Conservation (phyloP, 2,888 invertebrate genomes). For the Lycocerus yunnanus region DNA sequence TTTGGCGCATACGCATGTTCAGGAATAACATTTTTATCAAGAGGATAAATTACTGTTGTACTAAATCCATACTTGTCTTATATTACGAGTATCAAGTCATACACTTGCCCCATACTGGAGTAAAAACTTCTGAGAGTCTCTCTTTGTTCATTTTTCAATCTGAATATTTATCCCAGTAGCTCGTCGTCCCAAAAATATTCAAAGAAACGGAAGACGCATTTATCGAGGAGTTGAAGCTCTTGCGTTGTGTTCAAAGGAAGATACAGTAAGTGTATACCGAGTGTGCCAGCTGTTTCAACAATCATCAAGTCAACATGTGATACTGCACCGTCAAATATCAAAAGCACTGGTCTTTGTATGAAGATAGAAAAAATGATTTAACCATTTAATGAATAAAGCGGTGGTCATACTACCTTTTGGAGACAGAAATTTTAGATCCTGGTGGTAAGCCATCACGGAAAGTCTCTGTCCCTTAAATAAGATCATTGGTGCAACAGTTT, state of each 20-base stretch:
- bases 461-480: no score
- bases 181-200: conserved; percentile 44
- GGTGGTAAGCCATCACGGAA: neutral
- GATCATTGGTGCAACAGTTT: conserved; percentile 31
- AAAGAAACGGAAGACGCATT: no score
- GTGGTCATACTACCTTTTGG: neutral
- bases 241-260: conserved; percentile 45
- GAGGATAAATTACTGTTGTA: conserved; percentile 39
- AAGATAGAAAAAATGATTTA: conserved; percentile 30
- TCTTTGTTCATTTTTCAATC: conserved; percentile 41
- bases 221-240: no score
- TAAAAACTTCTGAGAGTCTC: conserved; percentile 32
- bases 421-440: neutral
- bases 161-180: conserved; percentile 38
- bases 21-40: no score
- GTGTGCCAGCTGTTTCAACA: neutral
- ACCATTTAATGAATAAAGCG: neutral
- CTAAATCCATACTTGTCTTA: conserved; percentile 39
- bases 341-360: conserved; percentile 22
- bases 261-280: conserved; percentile 38
- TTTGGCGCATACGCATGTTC: no score
- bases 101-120: conserved; percentile 38
- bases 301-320: neutral
- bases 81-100: conserved; percentile 34
- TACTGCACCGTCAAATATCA: neutral